Percentiles rank a stretch among this genome's conserved stretches.
Conservation (phyloP, 2,888 invertebrate species). For the Lamproptera curius region DNA sequence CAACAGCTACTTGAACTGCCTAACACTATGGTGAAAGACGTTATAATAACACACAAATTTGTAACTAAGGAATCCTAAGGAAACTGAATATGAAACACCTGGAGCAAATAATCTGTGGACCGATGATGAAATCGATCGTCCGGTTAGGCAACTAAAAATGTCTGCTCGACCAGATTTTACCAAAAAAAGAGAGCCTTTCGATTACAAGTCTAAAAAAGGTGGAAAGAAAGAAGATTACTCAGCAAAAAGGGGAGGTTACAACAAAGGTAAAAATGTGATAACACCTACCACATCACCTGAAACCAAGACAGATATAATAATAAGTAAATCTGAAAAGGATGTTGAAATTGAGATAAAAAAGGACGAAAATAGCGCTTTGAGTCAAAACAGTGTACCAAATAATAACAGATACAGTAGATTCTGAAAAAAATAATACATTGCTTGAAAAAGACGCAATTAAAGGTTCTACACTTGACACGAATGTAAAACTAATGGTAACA, state of each 20-base stretch:
- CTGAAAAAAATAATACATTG: neutral
- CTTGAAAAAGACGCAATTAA: neutral
- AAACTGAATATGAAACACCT: slow-evolving; percentile 14
- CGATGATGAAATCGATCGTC: slow-evolving; percentile 16
- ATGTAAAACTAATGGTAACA: too few relatives aligned
- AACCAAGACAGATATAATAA: neutral
- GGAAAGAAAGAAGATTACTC: slow-evolving; percentile 32
- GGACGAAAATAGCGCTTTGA: slow-evolving; percentile 8
- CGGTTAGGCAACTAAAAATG: slow-evolving; percentile 20
- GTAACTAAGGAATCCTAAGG: slow-evolving; percentile 16
- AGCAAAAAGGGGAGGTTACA: slow-evolving; percentile 24
- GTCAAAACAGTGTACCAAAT: neutral
- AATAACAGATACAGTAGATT: neutral
- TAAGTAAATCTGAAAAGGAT: neutral
- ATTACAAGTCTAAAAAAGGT: slow-evolving; percentile 36
- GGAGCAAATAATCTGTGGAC: slow-evolving; percentile 28
- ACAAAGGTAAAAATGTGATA: slow-evolving; percentile 14
- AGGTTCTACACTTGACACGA: too few relatives aligned
- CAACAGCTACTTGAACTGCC: slow-evolving; percentile 53
- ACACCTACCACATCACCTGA: neutral
- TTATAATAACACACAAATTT: slow-evolving; percentile 50
- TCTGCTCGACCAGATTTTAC: slow-evolving; percentile 28
- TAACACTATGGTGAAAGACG: slow-evolving; percentile 56
- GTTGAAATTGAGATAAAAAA: slow-evolving; percentile 12
- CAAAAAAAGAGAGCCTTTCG: slow-evolving; percentile 31